These are phyloP conservation scores for Oreochromis niloticus DNA, from an alignment of 2,113 vertebrate species.

Conservation along the genomic window DNA sequence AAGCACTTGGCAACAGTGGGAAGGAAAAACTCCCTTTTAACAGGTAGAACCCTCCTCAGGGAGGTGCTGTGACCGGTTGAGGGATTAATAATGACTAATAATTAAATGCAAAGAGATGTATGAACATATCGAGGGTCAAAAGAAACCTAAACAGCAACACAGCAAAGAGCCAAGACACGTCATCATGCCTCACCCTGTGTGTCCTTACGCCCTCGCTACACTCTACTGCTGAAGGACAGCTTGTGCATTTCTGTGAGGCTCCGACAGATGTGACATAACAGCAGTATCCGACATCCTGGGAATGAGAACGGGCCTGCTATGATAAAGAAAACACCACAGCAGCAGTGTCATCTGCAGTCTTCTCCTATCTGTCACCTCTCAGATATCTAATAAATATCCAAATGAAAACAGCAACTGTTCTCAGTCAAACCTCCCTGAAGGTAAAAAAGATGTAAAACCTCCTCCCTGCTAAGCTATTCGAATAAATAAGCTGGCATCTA, in stretches of 20 bases:
- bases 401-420: not conserved
- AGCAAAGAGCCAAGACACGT: not conserved
- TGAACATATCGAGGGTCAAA: not conserved
- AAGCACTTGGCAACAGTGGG: fast-evolving
- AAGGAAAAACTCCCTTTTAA: not conserved
- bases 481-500: not conserved
- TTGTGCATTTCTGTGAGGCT: not conserved
- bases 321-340: not conserved
- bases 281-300: not conserved
- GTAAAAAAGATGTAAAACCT: not conserved
- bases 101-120: not conserved
- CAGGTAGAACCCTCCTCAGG: fast-evolving
- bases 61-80: not conserved
- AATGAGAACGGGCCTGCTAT: not conserved
- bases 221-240: not conserved
- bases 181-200: not conserved
- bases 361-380: not conserved
- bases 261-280: not conserved
- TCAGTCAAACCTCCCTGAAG: not conserved
- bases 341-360: not conserved
- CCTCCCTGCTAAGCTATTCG: not conserved
- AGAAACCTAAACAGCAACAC: not conserved
- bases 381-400: not conserved
- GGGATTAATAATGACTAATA: not conserved
- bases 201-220: not conserved